Evolutionary conservation across 1,140 invertebrate species (phyloP).

Genomic region (Agrilus planipennis): DNA sequence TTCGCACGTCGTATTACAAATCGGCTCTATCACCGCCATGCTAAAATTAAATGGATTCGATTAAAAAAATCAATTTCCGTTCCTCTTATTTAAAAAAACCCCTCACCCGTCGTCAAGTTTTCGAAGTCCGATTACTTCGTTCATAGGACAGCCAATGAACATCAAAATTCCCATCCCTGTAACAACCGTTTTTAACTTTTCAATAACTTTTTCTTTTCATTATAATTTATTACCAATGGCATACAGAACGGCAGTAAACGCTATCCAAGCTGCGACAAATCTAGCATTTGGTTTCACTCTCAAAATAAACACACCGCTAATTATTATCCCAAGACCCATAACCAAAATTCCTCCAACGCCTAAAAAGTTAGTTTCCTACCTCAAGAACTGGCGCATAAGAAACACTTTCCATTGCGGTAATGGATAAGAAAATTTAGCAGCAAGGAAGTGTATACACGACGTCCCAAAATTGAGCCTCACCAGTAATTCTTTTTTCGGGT

Average conservation of each 20-base stretch:
- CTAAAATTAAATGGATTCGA: neutral
- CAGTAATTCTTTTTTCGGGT: no score
- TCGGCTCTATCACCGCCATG: slow-evolving; percentile 33
- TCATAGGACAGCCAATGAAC: slow-evolving; percentile 80
- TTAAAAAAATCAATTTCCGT: neutral
- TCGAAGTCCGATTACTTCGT: slow-evolving; percentile 62
- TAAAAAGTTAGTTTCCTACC: slow-evolving; percentile 34
- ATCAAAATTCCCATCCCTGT: slow-evolving; percentile 75
- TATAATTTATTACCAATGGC: slow-evolving; percentile 65
- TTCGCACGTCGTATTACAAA: slow-evolving; percentile 54
- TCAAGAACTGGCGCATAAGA: slow-evolving; percentile 2
- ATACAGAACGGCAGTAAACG: slow-evolving; percentile 76
- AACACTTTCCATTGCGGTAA: no score
- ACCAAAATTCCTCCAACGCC: slow-evolving; percentile 83
- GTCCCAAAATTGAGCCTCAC: no score
- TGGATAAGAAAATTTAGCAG: no score
- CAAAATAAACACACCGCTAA: slow-evolving; percentile 75
- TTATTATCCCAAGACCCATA: slow-evolving; percentile 78
- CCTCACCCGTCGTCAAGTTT: slow-evolving; percentile 33
- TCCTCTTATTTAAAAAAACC: no score
- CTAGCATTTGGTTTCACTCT: slow-evolving; percentile 70
- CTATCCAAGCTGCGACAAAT: slow-evolving; percentile 83
- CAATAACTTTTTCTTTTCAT: no score
- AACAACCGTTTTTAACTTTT: slow-evolving; percentile 13
- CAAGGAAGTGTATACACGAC: no score